Conservation (phyloP, 1,140 invertebrate genomes). For the Penaeus japonicus region DNA sequence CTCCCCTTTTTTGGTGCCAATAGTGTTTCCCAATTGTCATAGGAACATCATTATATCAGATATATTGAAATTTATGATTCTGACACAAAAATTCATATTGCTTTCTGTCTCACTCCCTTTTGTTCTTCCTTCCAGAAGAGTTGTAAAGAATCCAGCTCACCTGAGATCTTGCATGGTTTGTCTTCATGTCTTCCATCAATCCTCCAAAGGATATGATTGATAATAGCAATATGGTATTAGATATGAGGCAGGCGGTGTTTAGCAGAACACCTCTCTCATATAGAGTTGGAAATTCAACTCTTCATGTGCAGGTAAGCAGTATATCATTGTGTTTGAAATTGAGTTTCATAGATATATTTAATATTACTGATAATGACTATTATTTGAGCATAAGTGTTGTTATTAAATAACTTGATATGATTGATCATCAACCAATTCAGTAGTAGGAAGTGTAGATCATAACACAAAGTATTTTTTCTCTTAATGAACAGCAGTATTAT, state of each 20-base stretch:
- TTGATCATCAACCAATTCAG: no score
- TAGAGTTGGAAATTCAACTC: conserved; percentile 54
- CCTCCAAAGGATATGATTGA: background rate
- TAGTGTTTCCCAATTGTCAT: no score
- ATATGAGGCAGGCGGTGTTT: conserved; percentile 55
- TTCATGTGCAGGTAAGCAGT: conserved; percentile 40
- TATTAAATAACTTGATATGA: no score
- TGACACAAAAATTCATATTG: background rate
- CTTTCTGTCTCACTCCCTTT: background rate
- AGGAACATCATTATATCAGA: no score
- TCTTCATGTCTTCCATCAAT: background rate
- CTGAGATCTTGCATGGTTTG: background rate
- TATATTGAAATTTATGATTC: no score
- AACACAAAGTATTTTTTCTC: no score
- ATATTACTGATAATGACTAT: background rate
- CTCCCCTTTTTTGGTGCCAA: no score
- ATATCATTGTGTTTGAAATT: no score
- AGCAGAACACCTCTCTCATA: conserved; percentile 49
- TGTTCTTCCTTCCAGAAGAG: background rate
- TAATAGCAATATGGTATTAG: conserved; percentile 17
- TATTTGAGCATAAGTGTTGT: no score
- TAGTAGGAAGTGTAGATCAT: no score
- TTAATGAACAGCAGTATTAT: background rate
- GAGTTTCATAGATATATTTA: no score
- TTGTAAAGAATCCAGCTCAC: background rate